Evolutionary conservation across 2,113 vertebrate species (phyloP).

Genomic region (Camelus bactrianus): DNA sequence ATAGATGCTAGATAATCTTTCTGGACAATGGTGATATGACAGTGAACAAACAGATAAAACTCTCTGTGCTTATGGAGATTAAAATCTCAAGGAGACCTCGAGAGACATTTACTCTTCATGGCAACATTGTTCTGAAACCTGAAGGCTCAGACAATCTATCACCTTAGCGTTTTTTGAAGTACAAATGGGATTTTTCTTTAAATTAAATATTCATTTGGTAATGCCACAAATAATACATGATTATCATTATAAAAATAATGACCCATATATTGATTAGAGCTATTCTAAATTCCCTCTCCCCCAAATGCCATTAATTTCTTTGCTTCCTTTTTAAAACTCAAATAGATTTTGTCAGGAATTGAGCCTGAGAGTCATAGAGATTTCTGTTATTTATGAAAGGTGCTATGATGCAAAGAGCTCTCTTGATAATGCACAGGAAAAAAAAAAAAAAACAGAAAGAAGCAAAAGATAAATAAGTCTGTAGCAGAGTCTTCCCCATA

Average conservation of each 20-base stretch:
- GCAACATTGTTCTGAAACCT: neutral
- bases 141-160: neutral
- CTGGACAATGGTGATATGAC: neutral
- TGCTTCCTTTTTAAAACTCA: neutral
- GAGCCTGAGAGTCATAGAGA: neutral
- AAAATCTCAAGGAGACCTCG: neutral
- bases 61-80: accelerated
- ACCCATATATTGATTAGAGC: neutral
- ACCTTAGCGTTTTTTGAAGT: neutral
- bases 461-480: neutral
- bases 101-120: neutral
- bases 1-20: neutral
- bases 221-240: neutral
- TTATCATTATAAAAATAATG: neutral
- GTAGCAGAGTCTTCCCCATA: neutral
- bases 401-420: neutral
- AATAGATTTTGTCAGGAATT: neutral
- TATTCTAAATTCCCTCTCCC: neutral
- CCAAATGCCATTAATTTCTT: neutral
- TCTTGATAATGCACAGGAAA: neutral
- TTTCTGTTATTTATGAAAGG: neutral
- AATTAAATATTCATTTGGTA: neutral
- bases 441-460: neutral
- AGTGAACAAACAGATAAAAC: neutral
- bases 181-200: neutral